Conservation (phyloP, 2,888 invertebrate species). For the Branchellion lobata region DNA sequence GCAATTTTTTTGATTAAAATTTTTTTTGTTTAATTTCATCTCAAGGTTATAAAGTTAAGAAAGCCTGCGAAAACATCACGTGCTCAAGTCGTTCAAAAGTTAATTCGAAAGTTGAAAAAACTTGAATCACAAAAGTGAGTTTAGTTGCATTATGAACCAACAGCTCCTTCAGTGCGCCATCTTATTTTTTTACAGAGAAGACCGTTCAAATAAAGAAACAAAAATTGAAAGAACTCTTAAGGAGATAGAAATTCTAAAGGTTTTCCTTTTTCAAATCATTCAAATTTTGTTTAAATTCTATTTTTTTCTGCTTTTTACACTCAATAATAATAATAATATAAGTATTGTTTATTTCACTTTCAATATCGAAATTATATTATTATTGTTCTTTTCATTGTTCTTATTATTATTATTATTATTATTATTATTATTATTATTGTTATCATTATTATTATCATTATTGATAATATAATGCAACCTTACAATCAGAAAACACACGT, state of each 20-base stretch:
- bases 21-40: neutral
- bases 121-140: neutral
- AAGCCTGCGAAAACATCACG: neutral
- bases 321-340: too few species aligned
- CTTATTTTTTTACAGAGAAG: neutral
- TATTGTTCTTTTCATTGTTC: too few species aligned
- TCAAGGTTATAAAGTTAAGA: neutral
- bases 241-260: neutral
- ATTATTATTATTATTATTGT: too few species aligned
- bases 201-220: neutral
- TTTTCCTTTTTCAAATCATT: too few species aligned
- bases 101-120: conserved; percentile 1
- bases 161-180: too few species aligned
- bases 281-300: too few species aligned
- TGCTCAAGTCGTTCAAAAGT: neutral
- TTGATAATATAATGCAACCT: too few species aligned
- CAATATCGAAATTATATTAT: too few species aligned
- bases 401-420: too few species aligned
- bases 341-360: too few species aligned
- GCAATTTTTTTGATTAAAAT: neutral
- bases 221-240: neutral
- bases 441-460: too few species aligned
- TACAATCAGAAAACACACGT: neutral
- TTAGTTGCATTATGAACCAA: neutral
- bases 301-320: too few species aligned